Evolutionary conservation across 2,113 vertebrate species (phyloP), one percentile per base, ranked within the genome.

Genomic region (Actinemys pallida): DNA sequence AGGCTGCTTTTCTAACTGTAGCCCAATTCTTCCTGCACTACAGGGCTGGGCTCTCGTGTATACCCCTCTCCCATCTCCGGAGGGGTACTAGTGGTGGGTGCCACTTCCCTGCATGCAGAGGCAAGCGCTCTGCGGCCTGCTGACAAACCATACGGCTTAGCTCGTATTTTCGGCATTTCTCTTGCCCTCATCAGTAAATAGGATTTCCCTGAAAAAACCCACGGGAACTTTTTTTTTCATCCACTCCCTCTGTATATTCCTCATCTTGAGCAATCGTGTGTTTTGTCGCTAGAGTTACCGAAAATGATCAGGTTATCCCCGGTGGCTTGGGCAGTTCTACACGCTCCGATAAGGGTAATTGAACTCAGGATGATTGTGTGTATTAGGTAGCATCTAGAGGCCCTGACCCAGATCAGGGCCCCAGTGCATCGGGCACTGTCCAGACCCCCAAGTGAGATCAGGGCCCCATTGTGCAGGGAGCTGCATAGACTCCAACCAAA

Each of bases 401-500:
- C n/a, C n/a, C 19, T n/a, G 62, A 65, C 29, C 8, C 14, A 25
- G 42, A 45, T 45, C 42, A 45, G 6, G 75, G 12, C 75, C 35
- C 22, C 42, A 2, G 8, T 47, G 75, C 75, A 29, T 16, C 13
- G 3, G 24, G 42, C 79, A n/a, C 86, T 87, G 4, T 49, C 39
- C 7, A 29, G 79, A 31, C 1, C 62, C 5, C 5, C 3, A 0
- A 1, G 6, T 11, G 0, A 17, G 42, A 54, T 25, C 31, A 25
- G 0, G 53, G 84, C 20, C 90, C 88, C 52, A 69, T 75, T 22
- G 1, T 2, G 50, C 50, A 50, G 50, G 50, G 50, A 0, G 90
- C 83, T 3, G 56, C 31, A 1, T 6, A 0, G 47, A 53, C n/a
- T 3, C 29, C 91, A 50, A 50, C 50, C 50, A 35, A 35, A 57